phyloP scores from a whole-genome alignment of 1,140 invertebrate genomes.

The Macrosteles quadrilineatus region DNA sequence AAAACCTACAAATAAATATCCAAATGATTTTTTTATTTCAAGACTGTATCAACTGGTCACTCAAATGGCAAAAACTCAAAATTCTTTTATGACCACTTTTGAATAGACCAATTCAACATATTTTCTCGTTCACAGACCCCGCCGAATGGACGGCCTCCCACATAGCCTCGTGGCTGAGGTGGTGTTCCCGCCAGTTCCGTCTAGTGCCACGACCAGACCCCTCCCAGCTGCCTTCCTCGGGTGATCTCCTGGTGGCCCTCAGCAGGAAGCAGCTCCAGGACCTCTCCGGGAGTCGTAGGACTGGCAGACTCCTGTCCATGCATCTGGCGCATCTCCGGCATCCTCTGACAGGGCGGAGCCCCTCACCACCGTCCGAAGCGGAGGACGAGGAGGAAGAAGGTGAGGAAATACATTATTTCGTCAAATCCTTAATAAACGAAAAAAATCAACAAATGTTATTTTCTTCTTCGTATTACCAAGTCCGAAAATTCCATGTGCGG shows the following conservation, averaged over 20 bases:
- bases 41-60: no score
- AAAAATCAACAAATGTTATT: no score
- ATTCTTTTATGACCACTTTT: no score
- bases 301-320: conserved; percentile 54
- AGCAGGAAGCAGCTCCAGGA: conserved; percentile 54
- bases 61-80: no score
- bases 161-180: conserved; percentile 64
- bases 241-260: conserved; percentile 59
- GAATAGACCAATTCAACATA: no score
- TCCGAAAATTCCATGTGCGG: no score
- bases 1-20: no score
- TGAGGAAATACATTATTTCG: conserved; percentile 17
- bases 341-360: conserved; percentile 53
- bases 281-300: conserved; percentile 49
- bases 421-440: no score
- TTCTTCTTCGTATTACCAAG: no score
- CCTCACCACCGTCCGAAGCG: conserved; percentile 47
- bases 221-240: conserved; percentile 58
- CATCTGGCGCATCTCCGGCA: conserved; percentile 55
- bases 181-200: conserved; percentile 62
- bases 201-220: conserved; percentile 56
- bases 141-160: conserved; percentile 61
- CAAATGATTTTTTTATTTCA: no score
- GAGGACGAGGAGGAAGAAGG: conserved; percentile 26
- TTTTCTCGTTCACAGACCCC: conserved; percentile 56